Percentiles rank a stretch among this genome's conserved stretches.
Conservation (phyloP, 1,140 invertebrate species). For the Bombus huntii region DNA sequence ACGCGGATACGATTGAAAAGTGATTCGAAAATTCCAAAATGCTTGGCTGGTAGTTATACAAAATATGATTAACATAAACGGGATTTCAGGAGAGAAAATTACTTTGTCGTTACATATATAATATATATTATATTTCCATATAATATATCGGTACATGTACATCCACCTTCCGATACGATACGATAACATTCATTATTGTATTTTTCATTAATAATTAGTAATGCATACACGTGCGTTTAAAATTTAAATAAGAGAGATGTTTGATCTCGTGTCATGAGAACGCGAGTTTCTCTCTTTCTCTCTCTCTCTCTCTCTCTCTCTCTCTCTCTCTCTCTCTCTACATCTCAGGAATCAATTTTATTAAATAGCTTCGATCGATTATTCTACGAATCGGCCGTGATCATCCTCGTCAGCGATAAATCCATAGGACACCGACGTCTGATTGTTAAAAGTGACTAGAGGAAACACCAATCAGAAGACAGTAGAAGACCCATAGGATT, state of each 20-base stretch:
- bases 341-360: not conserved
- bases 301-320: too few relatives aligned
- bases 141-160: slow-evolving; percentile 73
- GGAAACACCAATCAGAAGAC: slow-evolving; percentile 48
- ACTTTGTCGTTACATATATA: slow-evolving; percentile 63
- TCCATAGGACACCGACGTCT: slow-evolving; percentile 7
- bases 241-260: slow-evolving; percentile 33
- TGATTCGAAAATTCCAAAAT: not conserved
- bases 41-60: too few relatives aligned
- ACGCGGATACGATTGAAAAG: too few relatives aligned
- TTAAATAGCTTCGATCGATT: slow-evolving; percentile 10
- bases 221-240: slow-evolving; percentile 60
- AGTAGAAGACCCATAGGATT: not conserved
- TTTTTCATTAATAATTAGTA: slow-evolving; percentile 58
- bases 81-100: slow-evolving; percentile 12
- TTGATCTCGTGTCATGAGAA: not conserved
- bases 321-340: too few relatives aligned
- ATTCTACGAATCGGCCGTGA: slow-evolving; percentile 29
- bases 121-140: slow-evolving; percentile 75
- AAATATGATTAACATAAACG: too few relatives aligned
- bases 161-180: slow-evolving; percentile 75
- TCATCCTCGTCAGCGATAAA: slow-evolving; percentile 22
- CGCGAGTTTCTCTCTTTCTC: not conserved
- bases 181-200: slow-evolving; percentile 71
- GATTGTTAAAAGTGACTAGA: slow-evolving; percentile 62